Conservation (phyloP, 2,113 vertebrate species). For the Halcyon senegalensis region DNA sequence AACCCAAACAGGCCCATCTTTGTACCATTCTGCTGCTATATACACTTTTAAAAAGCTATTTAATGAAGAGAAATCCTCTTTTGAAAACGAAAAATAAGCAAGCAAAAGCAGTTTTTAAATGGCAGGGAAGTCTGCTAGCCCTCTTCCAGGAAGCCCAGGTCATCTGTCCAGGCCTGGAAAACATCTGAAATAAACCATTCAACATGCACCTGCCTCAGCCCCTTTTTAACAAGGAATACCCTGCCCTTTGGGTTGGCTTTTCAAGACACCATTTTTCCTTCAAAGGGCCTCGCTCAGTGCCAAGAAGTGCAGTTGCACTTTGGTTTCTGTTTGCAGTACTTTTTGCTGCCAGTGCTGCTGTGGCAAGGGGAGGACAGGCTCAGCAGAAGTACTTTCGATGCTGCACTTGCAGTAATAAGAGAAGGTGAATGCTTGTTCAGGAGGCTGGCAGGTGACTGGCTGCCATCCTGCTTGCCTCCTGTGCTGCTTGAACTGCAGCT, state of each 20-base stretch:
- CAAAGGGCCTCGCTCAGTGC: background rate
- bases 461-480: background rate
- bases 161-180: slow-evolving; percentile 21
- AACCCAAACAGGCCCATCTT: background rate
- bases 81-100: background rate
- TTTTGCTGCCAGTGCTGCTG: background rate
- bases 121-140: background rate
- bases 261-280: background rate
- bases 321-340: background rate
- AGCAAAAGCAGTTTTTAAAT: slow-evolving; percentile 14
- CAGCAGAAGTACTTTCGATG: background rate
- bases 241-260: background rate
- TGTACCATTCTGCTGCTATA: slow-evolving; percentile 55
- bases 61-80: slow-evolving; percentile 2
- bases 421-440: background rate
- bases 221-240: background rate
- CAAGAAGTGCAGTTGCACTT: background rate
- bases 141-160: slow-evolving; percentile 13
- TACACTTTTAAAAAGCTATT: slow-evolving; percentile 44
- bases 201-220: slow-evolving; percentile 16
- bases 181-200: slow-evolving; percentile 51
- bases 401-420: background rate
- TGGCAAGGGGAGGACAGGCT: background rate
- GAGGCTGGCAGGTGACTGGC: background rate
- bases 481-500: background rate